Conservation (phyloP, 2,888 invertebrate species). For the Rhagium mordax region DNA sequence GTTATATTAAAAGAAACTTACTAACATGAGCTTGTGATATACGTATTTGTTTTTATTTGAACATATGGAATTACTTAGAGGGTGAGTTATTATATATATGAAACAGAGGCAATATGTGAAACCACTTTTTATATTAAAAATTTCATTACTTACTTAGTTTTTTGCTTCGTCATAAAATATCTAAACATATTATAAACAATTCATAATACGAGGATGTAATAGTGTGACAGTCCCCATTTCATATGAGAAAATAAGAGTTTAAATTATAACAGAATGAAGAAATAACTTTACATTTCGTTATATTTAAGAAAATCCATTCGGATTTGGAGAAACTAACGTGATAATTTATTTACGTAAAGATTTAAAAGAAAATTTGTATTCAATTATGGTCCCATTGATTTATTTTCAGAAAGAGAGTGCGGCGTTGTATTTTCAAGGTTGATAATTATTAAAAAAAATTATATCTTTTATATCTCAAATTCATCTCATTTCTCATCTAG, state of each 20-base stretch:
- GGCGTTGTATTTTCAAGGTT: no score
- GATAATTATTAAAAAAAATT: no score
- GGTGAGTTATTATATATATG: slow-evolving; percentile 24
- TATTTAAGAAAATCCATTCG: no score
- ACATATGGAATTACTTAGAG: slow-evolving; percentile 28
- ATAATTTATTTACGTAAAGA: no score
- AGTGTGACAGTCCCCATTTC: neutral
- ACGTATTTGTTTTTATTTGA: slow-evolving; percentile 29
- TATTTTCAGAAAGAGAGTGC: no score
- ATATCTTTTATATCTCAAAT: no score
- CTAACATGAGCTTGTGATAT: slow-evolving; percentile 4
- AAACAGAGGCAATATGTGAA: slow-evolving; percentile 28
- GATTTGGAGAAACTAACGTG: no score
- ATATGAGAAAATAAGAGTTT: neutral
- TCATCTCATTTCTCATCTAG: no score
- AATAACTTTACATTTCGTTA: no score
- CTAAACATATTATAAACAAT: neutral
- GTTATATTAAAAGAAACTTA: slow-evolving; percentile 22
- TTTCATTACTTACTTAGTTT: neutral
- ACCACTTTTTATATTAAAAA: slow-evolving; percentile 18
- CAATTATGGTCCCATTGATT: no score
- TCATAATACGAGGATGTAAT: neutral
- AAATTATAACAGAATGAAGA: neutral
- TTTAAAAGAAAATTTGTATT: no score
- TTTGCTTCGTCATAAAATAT: neutral